Evolutionary conservation across 2,113 vertebrate genomes (phyloP), one percentile per base, ranked within the genome.

Genomic region (Callipepla californica): DNA sequence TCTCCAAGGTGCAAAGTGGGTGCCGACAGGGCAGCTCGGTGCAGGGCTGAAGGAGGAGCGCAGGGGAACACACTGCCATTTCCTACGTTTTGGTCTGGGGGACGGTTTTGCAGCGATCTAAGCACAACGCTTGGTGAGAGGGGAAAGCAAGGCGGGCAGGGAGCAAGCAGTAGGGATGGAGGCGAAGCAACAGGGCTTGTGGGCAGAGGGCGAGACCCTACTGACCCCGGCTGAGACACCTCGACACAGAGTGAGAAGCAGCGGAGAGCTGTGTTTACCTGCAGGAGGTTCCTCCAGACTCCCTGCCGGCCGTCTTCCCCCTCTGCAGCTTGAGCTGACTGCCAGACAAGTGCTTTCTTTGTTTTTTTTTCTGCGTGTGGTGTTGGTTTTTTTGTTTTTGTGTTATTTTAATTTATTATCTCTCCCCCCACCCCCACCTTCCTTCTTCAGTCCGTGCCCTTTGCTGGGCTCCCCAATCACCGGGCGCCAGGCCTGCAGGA

Each of bases 261-360:
- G 36, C 36, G 38, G 8, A 53, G 44, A 86, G 85, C 53, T 28
- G 45, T 50, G 2, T 86, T 96, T 96, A 96, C 95, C 94, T 96
- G 67, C 2, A 3, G 59, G 67, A 72, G 50, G 63, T 32, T 44
- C 26, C 40, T 12, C 26, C 1, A 36, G 85, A 57, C 57, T 68
- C 42, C 80, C 89, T 68, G 74, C 45, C 63, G 3, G 61, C 21
- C 3, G 9, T 63, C 32, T 72, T 69, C 73, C 66, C 53, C 20
- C 28, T 3, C 76, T 6, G 51, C 72, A 0, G 63, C 70, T 85
- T 11, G 4, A 61, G 86, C 48, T 7, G 26, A 48, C 89, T 16
- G 81, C 79, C 81, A 5, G 93, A 42, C 63, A 53, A 26, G 34
- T 36, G 84, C 55, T 58, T 55, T 57, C 6, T 16, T 32, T 57